A percentile compares a stretch with the other conserved stretches of the same genome.
Evolutionary conservation across 2,888 invertebrate species (phyloP).

Genomic region (Mylabris sibirica): DNA sequence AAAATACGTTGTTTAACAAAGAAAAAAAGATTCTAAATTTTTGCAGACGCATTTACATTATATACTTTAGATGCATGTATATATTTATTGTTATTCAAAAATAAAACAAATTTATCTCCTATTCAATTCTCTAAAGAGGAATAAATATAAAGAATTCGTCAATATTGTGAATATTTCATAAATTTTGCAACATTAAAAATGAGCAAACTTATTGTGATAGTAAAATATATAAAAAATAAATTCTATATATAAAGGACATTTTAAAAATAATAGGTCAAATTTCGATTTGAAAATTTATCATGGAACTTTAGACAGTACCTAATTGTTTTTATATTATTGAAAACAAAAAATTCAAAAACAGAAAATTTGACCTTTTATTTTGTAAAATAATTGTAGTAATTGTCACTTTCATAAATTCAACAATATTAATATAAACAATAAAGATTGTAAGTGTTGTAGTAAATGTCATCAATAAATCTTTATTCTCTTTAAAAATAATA

Average conservation of each 20-base stretch:
- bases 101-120: neutral
- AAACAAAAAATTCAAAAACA: neutral
- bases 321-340: neutral
- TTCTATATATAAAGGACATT: constrained; percentile 13
- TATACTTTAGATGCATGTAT: neutral
- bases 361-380: neutral
- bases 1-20: neutral
- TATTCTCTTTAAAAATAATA: constrained; percentile 23
- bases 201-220: constrained; percentile 36
- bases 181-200: constrained; percentile 22
- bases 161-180: constrained; percentile 38
- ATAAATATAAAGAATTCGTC: constrained; percentile 21
- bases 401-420: constrained; percentile 25
- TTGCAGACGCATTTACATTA: neutral
- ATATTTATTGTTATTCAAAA: neutral
- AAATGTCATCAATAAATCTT: constrained; percentile 28
- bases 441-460: constrained; percentile 36
- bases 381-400: constrained; percentile 9
- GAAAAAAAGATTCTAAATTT: constrained; percentile 2
- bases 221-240: constrained; percentile 24
- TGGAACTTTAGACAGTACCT: too few relatives aligned
- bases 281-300: neutral
- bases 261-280: neutral
- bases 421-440: constrained; percentile 35
- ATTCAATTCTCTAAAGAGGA: neutral